Conservation (phyloP, 2,797 vertebrate species). For the Chiloscyllium punctatum region DNA sequence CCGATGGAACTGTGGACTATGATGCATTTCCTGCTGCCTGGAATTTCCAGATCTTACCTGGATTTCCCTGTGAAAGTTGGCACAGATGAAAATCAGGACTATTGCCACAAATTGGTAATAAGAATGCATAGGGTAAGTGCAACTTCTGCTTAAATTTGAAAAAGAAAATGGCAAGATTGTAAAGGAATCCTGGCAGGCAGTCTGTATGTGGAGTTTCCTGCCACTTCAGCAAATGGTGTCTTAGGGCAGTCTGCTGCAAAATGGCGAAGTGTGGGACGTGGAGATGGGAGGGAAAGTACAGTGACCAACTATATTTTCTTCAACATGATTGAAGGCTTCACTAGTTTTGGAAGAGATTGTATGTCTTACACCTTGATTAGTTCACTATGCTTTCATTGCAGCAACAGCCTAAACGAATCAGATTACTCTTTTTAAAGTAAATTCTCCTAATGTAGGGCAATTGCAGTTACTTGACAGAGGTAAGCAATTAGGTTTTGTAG, state of each 20-base stretch:
- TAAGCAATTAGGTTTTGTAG: background rate
- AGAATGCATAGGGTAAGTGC: conserved; percentile 76
- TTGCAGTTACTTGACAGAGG: background rate
- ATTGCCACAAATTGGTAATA: conserved; percentile 88
- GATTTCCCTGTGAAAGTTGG: conserved; percentile 82
- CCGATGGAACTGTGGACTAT: conserved; percentile 85
- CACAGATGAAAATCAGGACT: conserved; percentile 89
- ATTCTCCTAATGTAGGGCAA: background rate
- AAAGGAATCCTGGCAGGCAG: background rate
- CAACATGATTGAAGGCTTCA: background rate
- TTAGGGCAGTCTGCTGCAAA: background rate
- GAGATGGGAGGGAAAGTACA: too few species aligned
- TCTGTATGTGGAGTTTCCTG: background rate
- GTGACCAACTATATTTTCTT: background rate
- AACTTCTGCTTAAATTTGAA: background rate
- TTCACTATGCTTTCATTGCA: background rate
- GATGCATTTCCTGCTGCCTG: conserved; percentile 84
- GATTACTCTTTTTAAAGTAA: background rate
- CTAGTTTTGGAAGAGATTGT: background rate
- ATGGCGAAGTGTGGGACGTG: background rate
- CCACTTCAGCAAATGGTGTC: background rate
- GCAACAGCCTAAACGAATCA: background rate
- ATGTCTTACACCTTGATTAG: background rate
- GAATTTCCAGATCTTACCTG: conserved; percentile 76
- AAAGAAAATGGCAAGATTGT: background rate